phyloP scores from a whole-genome alignment of 1,140 invertebrate genomes.

The Listronotus oregonensis region DNA sequence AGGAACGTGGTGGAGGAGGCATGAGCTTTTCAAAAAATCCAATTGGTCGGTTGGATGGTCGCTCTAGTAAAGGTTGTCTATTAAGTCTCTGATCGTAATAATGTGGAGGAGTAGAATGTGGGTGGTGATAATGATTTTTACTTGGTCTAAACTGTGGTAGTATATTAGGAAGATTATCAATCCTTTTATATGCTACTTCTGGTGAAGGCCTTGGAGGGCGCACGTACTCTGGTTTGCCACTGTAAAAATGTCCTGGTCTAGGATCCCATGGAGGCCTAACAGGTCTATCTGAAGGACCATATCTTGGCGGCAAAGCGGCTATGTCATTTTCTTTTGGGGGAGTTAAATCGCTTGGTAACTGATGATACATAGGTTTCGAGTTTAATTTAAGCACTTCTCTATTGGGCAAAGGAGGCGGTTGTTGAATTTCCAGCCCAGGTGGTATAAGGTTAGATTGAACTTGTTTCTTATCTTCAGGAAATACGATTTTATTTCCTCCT shows the following conservation, averaged over 20 bases:
- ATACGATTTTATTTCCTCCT: constrained; percentile 48
- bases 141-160: constrained; percentile 73
- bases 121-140: constrained; percentile 38
- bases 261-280: constrained; percentile 54
- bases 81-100: constrained; percentile 42
- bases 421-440: constrained; percentile 27
- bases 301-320: constrained; percentile 28
- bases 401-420: constrained; percentile 31
- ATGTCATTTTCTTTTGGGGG: constrained; percentile 49
- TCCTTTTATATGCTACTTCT: constrained; percentile 51
- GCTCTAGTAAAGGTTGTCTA: constrained; percentile 52
- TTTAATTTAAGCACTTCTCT: constrained; percentile 51
- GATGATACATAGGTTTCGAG: constrained; percentile 55
- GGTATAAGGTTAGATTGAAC: constrained; percentile 26
- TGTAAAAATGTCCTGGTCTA: constrained; percentile 53
- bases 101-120: constrained; percentile 16
- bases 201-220: constrained; percentile 49
- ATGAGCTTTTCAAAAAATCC: constrained; percentile 57
- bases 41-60: constrained; percentile 53
- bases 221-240: constrained; percentile 50
- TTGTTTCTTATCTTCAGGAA: constrained; percentile 50
- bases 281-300: constrained; percentile 35
- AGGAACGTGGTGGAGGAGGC: constrained; percentile 56
- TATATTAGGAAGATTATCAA: constrained; percentile 67
- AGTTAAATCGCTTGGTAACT: constrained; percentile 54